These are phyloP conservation scores for Alexandromys fortis DNA, from an alignment of 2,113 vertebrate species.

Conservation along the genomic window DNA sequence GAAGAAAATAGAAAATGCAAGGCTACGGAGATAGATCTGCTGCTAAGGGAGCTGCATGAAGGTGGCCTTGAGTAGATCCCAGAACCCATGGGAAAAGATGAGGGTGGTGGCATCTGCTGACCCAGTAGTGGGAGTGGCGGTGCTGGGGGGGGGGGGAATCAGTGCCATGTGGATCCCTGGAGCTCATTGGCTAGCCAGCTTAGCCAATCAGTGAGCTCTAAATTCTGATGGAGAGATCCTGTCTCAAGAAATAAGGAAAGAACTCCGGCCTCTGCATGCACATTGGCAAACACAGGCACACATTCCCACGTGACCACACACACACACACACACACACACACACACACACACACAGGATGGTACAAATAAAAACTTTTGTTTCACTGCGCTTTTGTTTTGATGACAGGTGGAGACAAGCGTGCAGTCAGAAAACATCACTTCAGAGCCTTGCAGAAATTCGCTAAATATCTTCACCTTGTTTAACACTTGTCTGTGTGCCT, in stretches of 20 bases:
- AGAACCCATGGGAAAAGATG: background rate
- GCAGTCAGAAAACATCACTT: background rate
- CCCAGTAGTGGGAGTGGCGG: too few relatives aligned
- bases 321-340: background rate
- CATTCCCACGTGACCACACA: background rate
- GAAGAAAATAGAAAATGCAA: background rate
- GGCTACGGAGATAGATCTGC: background rate
- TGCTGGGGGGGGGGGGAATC: background rate
- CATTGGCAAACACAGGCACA: too few relatives aligned
- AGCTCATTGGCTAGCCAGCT: background rate
- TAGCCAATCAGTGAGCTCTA: background rate
- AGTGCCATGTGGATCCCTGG: background rate
- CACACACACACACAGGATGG: too few relatives aligned
- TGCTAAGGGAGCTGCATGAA: background rate
- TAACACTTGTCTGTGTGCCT: background rate
- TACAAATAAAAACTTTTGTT: background rate
- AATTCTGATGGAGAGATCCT: background rate
- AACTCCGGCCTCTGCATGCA: background rate
- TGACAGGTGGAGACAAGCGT: background rate
- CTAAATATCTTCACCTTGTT: background rate
- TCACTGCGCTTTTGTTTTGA: constrained; percentile 21
- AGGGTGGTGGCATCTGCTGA: background rate
- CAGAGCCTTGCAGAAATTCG: background rate
- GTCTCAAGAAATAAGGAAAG: background rate
- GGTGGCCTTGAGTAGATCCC: too few relatives aligned